A percentile compares a stretch with the other conserved stretches of the same genome.
Conservation (phyloP, 2,888 invertebrate genomes). For the Conops quadrifasciatus region DNA sequence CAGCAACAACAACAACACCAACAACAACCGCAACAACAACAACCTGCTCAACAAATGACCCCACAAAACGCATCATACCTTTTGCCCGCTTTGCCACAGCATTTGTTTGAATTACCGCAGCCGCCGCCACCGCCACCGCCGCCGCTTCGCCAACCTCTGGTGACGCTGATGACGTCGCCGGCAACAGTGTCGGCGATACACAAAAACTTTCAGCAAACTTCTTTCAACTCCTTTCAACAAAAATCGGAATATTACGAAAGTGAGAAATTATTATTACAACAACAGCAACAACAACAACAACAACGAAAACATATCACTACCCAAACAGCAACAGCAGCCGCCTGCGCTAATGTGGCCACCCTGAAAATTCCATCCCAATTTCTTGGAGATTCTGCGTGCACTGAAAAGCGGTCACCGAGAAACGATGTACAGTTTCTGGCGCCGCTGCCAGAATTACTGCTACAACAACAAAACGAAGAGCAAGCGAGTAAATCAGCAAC, state of each 20-base stretch:
- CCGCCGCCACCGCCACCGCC: constrained; percentile 15
- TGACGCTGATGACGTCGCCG: background rate
- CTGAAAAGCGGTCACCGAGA: constrained; percentile 51
- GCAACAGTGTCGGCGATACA: background rate
- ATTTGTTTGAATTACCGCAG: constrained; percentile 36
- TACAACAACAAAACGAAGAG: constrained; percentile 53
- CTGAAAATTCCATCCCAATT: background rate
- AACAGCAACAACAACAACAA: background rate
- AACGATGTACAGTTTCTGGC: constrained; percentile 51
- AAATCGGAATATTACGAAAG: background rate
- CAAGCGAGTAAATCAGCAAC: constrained; percentile 40
- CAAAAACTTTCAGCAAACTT: background rate
- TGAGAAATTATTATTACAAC: background rate
- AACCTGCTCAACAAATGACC: constrained; percentile 39
- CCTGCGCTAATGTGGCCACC: constrained; percentile 12
- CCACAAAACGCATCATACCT: constrained; percentile 43
- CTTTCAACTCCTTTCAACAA: background rate
- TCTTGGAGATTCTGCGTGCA: background rate
- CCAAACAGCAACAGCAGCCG: constrained; percentile 6
- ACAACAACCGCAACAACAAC: constrained; percentile 29
- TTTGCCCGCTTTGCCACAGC: constrained; percentile 39
- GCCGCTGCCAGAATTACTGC: constrained; percentile 57
- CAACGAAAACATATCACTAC: background rate
- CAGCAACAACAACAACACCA: background rate
- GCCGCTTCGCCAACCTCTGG: background rate